Conservation (phyloP, 2,797 vertebrate genomes). For the Bradypodion pumilum region DNA sequence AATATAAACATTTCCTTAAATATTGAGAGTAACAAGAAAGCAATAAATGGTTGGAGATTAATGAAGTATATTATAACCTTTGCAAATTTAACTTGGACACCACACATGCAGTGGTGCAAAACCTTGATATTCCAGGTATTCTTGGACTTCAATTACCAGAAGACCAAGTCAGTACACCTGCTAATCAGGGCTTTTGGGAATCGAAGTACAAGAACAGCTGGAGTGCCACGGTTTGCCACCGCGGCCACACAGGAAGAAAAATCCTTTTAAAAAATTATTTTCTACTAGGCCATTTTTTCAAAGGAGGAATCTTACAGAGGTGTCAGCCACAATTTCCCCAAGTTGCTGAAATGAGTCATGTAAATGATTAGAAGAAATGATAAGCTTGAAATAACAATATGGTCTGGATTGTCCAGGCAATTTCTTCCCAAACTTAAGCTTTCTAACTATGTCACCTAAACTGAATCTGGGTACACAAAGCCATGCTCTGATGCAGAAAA, state of each 20-base stretch:
- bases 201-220: no score
- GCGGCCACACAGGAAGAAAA: not conserved
- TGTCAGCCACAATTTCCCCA: not conserved
- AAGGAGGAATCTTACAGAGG: conserved; percentile 15
- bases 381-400: conserved; percentile 25
- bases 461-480: not conserved
- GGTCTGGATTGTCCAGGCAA: not conserved
- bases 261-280: conserved; percentile 22
- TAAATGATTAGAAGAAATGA: conserved; percentile 33
- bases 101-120: no score
- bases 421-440: conserved; percentile 10
- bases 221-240: no score
- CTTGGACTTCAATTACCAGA: no score
- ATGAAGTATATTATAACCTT: not conserved
- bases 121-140: no score
- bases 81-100: conserved; percentile 17
- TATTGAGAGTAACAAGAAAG: conserved; percentile 15
- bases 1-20: conserved; percentile 12
- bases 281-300: conserved; percentile 19
- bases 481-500: not conserved
- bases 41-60: conserved; percentile 6
- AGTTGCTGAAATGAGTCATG: conserved; percentile 22
- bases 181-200: no score
- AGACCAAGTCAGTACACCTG: no score
- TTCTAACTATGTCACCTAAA: not conserved